phyloP scores from a whole-genome alignment of 23 tunicate species.

The Phallusia fumigata region DNA sequence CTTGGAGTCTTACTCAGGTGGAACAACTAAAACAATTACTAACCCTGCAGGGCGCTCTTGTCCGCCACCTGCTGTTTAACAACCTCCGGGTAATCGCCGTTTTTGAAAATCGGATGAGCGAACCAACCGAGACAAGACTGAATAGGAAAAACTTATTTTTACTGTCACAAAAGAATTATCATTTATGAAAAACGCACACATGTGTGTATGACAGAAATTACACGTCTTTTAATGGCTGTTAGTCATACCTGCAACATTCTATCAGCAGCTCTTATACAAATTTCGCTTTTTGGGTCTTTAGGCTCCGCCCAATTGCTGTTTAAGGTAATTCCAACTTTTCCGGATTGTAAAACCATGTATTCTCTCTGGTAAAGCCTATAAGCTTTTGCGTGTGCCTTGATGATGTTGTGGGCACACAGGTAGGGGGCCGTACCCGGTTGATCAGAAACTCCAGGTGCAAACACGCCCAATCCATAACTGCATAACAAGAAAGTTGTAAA shows the following conservation, averaged over 20 bases:
- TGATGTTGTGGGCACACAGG: slow-evolving; percentile 83
- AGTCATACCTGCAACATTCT: slow-evolving; percentile 67
- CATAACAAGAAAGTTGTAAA: slow-evolving; percentile 12
- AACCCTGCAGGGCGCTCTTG: slow-evolving; percentile 72
- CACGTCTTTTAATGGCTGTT: slow-evolving; percentile 45
- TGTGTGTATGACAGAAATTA: too few species aligned
- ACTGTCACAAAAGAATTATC: background rate
- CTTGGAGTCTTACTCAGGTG: background rate
- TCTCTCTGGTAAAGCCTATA: slow-evolving; percentile 76
- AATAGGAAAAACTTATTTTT: slow-evolving; percentile 67
- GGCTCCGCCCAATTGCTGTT: slow-evolving; percentile 94
- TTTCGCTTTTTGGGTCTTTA: slow-evolving; percentile 31
- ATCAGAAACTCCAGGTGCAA: slow-evolving; percentile 71
- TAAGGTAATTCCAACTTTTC: slow-evolving; percentile 87
- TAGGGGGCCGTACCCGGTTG: slow-evolving; percentile 61
- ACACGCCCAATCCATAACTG: slow-evolving; percentile 75
- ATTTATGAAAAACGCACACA: too few species aligned
- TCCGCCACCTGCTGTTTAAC: slow-evolving; percentile 71
- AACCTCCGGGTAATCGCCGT: slow-evolving; percentile 91
- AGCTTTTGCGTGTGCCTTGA: slow-evolving; percentile 88
- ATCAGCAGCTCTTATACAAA: slow-evolving; percentile 71
- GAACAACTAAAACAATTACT: background rate
- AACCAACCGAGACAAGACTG: slow-evolving; percentile 95
- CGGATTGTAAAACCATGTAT: slow-evolving; percentile 61
- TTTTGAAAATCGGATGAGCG: slow-evolving; percentile 91